Conservation (phyloP, 1,140 invertebrate genomes). For the Luehdorfia chinensis region DNA sequence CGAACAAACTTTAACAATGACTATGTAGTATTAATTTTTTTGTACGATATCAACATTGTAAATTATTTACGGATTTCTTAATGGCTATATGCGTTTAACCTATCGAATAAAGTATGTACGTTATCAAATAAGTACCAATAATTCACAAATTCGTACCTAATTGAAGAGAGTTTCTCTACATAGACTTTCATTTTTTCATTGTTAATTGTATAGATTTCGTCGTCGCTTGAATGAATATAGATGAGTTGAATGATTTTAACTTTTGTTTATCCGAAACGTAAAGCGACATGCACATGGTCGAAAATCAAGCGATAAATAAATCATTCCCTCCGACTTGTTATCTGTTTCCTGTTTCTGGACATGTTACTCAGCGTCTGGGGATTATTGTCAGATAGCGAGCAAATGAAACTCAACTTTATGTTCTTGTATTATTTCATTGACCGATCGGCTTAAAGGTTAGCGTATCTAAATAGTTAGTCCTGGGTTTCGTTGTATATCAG, state of each 20-base stretch:
- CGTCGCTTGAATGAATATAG: constrained; percentile 11
- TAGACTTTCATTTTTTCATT: constrained; percentile 17
- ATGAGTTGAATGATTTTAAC: constrained; percentile 12
- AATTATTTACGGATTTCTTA: constrained; percentile 13
- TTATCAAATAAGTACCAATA: constrained; percentile 14
- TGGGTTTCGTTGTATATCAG: too few species aligned
- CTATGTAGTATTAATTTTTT: constrained; percentile 6
- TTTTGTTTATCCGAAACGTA: constrained; percentile 16
- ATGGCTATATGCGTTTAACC: constrained; percentile 9
- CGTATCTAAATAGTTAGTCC: too few species aligned
- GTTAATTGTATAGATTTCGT: constrained; percentile 6
- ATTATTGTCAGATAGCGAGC: not conserved
- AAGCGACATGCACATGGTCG: constrained; percentile 17
- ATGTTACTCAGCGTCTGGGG: constrained; percentile 1
- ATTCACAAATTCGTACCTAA: constrained; percentile 15
- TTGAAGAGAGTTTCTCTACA: constrained; percentile 12
- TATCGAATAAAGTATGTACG: not conserved
- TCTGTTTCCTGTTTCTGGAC: constrained; percentile 16
- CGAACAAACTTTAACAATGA: constrained; percentile 9
- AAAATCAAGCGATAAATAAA: constrained; percentile 19
- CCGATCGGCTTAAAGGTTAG: too few species aligned
- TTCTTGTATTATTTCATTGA: too few species aligned
- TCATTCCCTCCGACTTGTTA: constrained; percentile 10
- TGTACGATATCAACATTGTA: constrained; percentile 1
- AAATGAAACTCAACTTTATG: constrained; percentile 6